Evolutionary conservation across 2,113 vertebrate genomes (phyloP).

Genomic region (Tyrannus savana): DNA sequence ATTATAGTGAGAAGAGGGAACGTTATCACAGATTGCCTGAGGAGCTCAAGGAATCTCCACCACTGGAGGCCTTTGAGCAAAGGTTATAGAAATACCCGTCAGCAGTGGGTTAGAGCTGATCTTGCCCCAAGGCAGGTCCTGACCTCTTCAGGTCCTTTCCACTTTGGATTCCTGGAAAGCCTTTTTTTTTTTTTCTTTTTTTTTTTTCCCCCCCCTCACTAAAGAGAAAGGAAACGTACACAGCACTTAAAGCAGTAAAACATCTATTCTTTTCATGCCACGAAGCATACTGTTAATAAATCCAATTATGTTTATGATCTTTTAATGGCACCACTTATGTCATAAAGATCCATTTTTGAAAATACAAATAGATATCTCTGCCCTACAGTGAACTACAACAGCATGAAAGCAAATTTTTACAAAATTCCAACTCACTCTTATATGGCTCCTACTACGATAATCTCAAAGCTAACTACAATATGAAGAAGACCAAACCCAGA

Average conservation of each 20-base stretch:
- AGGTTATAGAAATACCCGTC: neutral
- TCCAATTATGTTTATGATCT: conserved; percentile 34
- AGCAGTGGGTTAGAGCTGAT: neutral
- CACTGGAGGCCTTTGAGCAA: neutral
- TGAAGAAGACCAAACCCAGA: neutral
- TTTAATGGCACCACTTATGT: conserved; percentile 40
- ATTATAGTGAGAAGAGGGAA: neutral
- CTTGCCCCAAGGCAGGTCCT: neutral
- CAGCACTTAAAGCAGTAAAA: neutral
- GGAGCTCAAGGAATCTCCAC: neutral
- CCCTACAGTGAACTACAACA: conserved; percentile 5
- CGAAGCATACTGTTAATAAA: conserved; percentile 36
- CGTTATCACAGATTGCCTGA: neutral
- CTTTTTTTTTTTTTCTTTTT: neutral
- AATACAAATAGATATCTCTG: conserved; percentile 29
- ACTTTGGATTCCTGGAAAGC: neutral
- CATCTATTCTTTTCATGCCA: neutral
- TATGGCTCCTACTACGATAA: neutral
- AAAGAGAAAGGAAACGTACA: neutral
- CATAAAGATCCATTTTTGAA: conserved; percentile 18
- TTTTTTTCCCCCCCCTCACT: neutral
- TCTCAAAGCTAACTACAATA: neutral
- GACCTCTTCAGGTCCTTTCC: neutral
- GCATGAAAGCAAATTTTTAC: neutral
- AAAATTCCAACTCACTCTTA: neutral